Percentiles rank a stretch among this genome's conserved stretches.
Evolutionary conservation across 2,888 invertebrate species (phyloP).

Genomic region (Baronia brevicornis): DNA sequence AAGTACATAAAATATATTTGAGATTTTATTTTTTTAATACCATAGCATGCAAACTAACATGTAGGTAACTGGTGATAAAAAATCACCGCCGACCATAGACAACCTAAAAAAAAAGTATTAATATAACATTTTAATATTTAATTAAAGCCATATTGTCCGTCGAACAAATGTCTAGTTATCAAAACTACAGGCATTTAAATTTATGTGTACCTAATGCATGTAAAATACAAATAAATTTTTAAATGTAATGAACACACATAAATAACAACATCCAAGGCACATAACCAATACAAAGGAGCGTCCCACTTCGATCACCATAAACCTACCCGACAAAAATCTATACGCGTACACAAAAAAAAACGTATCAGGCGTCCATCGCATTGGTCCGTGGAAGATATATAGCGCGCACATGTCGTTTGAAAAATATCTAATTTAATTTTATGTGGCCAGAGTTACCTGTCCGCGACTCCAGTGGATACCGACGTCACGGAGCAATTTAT

Average conservation of each 20-base stretch:
- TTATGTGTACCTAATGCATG: too few species aligned
- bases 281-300: slow-evolving; percentile 12
- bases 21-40: too few species aligned
- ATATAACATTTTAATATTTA: too few species aligned
- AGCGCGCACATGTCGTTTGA: slow-evolving; percentile 33
- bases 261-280: slow-evolving; percentile 1
- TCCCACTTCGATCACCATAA: slow-evolving; percentile 19
- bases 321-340: slow-evolving; percentile 22
- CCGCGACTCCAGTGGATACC: slow-evolving; percentile 52
- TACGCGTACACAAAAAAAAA: slow-evolving; percentile 25
- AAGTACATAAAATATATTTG: too few species aligned
- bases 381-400: slow-evolving; percentile 42
- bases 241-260: slow-evolving; percentile 1
- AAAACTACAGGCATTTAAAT: too few species aligned
- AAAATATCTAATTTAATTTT: slow-evolving; percentile 54
- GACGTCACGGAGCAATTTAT: slow-evolving; percentile 53
- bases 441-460: slow-evolving; percentile 44
- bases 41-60: too few species aligned
- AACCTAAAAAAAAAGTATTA: too few species aligned
- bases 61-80: too few species aligned
- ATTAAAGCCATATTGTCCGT: too few species aligned
- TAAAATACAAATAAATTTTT: not conserved
- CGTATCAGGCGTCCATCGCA: slow-evolving; percentile 31
- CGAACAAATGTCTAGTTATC: too few species aligned
- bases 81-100: too few species aligned